Conservation (phyloP, 2,797 vertebrate species). For the Taenioides sp. region DNA sequence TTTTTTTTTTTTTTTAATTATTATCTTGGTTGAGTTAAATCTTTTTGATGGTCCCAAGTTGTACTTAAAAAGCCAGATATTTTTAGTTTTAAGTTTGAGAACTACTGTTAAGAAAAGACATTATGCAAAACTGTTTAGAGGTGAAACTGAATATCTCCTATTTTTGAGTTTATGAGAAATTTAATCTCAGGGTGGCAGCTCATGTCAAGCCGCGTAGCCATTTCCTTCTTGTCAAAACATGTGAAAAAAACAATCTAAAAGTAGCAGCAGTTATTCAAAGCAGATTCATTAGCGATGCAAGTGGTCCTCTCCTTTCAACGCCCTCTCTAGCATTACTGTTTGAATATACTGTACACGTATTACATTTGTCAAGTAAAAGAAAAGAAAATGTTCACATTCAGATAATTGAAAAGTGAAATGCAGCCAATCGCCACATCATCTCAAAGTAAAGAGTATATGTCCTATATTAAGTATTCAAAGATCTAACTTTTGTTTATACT, state of each 20-base stretch:
- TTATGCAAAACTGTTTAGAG: conserved; percentile 3
- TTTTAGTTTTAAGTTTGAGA: background rate
- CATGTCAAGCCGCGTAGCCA: background rate
- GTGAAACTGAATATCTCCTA: background rate
- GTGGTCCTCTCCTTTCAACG: conserved; percentile 59
- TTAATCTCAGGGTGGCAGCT: conserved; percentile 7
- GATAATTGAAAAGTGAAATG: conserved; percentile 63
- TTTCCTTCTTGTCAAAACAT: conserved; percentile 20
- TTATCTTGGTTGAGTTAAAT: too few relatives aligned
- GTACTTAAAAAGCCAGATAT: background rate
- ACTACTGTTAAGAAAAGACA: background rate
- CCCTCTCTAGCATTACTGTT: conserved; percentile 62
- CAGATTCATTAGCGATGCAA: conserved; percentile 54
- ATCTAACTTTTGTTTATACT: conserved; percentile 48
- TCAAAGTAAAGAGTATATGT: conserved; percentile 67
- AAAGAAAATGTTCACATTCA: conserved; percentile 63
- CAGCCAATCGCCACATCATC: conserved; percentile 43
- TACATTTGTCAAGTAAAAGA: conserved; percentile 64
- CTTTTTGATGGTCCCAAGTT: background rate
- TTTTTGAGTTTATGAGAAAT: conserved; percentile 20
- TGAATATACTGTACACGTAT: conserved; percentile 70
- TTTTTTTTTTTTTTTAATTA: too few relatives aligned
- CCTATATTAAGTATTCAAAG: conserved; percentile 65
- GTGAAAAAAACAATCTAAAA: conserved; percentile 10
- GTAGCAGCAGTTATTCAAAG: conserved; percentile 37